Percentiles rank a stretch among this genome's conserved stretches.
Conservation (phyloP, 2,113 vertebrate species). For the Megaceryle maxima region DNA sequence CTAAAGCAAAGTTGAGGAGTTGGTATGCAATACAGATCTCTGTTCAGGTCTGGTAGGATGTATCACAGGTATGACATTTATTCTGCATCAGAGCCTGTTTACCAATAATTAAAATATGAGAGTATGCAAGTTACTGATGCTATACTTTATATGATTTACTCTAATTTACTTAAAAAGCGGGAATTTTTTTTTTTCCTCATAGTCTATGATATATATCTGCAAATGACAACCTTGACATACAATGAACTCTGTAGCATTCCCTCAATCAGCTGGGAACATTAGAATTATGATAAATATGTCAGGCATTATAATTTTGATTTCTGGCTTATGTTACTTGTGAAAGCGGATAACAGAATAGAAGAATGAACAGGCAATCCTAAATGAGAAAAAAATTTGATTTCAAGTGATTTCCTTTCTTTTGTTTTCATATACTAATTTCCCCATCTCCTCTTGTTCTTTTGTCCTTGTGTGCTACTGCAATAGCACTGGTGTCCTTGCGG, state of each 20-base stretch:
- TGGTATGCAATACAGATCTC: background rate
- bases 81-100: background rate
- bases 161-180: constrained; percentile 16
- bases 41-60: background rate
- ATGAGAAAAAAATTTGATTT: constrained; percentile 20
- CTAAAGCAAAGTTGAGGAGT: background rate
- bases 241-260: background rate
- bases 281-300: background rate
- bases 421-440: background rate
- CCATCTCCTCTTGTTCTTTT: background rate
- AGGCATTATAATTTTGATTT: background rate
- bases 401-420: background rate
- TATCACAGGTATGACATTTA: background rate
- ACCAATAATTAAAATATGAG: constrained; percentile 1
- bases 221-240: background rate
- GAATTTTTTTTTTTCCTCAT: background rate
- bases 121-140: background rate
- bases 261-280: background rate
- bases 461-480: background rate
- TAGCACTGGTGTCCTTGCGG: background rate
- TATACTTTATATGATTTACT: background rate
- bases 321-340: background rate
- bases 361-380: background rate
- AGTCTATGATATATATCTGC: background rate
- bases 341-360: background rate